These are phyloP conservation scores for Lithophane socia DNA, from an alignment of 2,888 invertebrate genomes.

Conservation along the genomic window DNA sequence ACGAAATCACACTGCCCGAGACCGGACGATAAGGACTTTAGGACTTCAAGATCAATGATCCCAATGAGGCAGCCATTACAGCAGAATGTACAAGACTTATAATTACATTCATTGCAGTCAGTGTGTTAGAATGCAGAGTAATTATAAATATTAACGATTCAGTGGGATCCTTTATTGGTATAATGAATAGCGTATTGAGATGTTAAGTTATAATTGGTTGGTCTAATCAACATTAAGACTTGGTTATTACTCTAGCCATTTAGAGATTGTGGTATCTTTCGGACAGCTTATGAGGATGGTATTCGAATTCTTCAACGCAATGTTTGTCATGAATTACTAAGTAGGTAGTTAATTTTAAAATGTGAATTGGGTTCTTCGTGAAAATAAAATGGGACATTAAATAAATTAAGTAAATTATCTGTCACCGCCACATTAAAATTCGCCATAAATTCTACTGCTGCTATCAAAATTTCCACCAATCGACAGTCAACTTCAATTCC, in stretches of 20 bases:
- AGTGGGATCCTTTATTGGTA: constrained; percentile 56
- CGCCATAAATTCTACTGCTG: constrained; percentile 19
- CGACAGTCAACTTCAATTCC: constrained; percentile 26
- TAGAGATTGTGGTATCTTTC: constrained; percentile 30
- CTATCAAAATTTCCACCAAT: constrained; percentile 32
- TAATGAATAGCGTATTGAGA: constrained; percentile 60
- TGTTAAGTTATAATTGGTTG: constrained; percentile 57
- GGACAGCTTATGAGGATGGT: neutral
- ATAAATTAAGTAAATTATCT: constrained; percentile 3
- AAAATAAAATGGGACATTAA: constrained; percentile 17
- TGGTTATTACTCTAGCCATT: constrained; percentile 46
- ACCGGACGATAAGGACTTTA: constrained; percentile 10
- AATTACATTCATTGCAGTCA: constrained; percentile 43
- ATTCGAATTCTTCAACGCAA: constrained; percentile 18
- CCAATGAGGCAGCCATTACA: constrained; percentile 46
- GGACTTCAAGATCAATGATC: constrained; percentile 40
- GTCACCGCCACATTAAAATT: constrained; percentile 18
- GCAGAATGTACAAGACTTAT: constrained; percentile 37
- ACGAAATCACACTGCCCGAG: constrained; percentile 3
- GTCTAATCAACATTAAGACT: constrained; percentile 49
- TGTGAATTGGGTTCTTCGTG: neutral
- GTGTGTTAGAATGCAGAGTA: constrained; percentile 58
- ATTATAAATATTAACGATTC: constrained; percentile 64
- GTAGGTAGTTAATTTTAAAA: neutral
- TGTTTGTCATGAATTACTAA: neutral